Evolutionary conservation across 2,797 vertebrate species (phyloP).

Genomic region (Vespertilio murinus): DNA sequence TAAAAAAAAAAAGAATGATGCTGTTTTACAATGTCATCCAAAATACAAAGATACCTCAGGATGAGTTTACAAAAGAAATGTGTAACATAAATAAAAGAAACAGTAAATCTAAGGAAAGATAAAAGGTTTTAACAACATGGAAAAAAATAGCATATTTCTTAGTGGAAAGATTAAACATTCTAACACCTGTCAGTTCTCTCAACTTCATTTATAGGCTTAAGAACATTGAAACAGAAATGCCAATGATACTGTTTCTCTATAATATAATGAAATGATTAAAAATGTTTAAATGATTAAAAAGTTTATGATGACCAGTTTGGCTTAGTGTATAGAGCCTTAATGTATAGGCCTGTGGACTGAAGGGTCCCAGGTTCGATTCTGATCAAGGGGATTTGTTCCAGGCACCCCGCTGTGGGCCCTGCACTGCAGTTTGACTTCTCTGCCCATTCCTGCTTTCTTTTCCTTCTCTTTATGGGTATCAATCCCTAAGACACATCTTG

Average conservation of each 20-base stretch:
- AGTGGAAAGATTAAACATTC: neutral
- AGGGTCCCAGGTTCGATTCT: too few relatives aligned
- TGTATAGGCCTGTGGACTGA: too few relatives aligned
- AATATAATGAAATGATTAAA: neutral
- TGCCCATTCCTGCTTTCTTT: neutral
- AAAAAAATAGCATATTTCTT: neutral
- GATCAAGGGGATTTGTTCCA: neutral
- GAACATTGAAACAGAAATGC: neutral
- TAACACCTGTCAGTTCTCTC: neutral
- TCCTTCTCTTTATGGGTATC: neutral
- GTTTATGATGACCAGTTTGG: neutral
- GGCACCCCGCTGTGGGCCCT: neutral
- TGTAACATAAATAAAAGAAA: conserved; percentile 14
- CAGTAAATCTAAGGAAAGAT: neutral
- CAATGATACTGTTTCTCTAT: neutral
- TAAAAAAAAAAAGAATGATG: too few relatives aligned
- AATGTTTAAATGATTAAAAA: neutral
- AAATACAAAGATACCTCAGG: neutral
- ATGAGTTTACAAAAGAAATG: conserved; percentile 8
- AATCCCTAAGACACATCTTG: neutral
- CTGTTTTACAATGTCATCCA: neutral
- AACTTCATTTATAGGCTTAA: neutral
- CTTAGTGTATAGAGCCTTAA: too few relatives aligned
- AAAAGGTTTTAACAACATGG: conserved; percentile 5
- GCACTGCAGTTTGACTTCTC: neutral